Evolutionary conservation across 2,113 vertebrate genomes (phyloP), one percentile per base, ranked within the genome.

Genomic region (Nerophis lumbriciformis): DNA sequence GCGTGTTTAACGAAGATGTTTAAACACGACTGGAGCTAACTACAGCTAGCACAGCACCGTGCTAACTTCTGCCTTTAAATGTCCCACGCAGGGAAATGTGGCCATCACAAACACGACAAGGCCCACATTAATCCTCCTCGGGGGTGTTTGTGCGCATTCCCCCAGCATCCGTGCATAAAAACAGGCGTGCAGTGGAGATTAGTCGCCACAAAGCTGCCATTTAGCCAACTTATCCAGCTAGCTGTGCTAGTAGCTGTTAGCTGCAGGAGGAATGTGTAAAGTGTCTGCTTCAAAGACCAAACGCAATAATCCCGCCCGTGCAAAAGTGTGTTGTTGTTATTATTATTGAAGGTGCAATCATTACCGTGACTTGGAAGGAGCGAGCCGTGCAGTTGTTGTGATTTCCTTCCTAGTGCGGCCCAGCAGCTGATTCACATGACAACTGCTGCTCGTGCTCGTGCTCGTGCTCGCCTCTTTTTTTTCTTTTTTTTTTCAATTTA

Each of bases 351-450:
- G 15, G n/a, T 9, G 3, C 47, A 28, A 28, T 28, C 3, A 55
- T 72, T 83, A 88, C 85, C 84, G 85, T 37, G 14, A 53, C 67
- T 44, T 47, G 54, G 16, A 73, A 58, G 77, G n/a, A 69, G 54
- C 42, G 42, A 9, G 53, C 44, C 61, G 62, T 72, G 58, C 66
- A 75, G 73, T 80, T 84, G 77, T 84, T 79, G 35, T 37, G 75
- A 76, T 83, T 72, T 52, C 35, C 81, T 82, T 79, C 75, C 81
- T 84, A 52, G 81, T 79, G 66, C 82, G 69, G 55, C 55, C 76
- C 87, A 87, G 83, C 87, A 87, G 83, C 85, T 89, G 87, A 84
- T 89, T 86, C 84, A 80, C 84, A 89, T 83, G 83, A 86, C 87
- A 85, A 85, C 78, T 77, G 72, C 63, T 54, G 48, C 60, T 61